Evolutionary conservation across 1,140 invertebrate species (phyloP), one percentile per base, ranked within the genome.

Genomic region (Drosophila baimaii): DNA sequence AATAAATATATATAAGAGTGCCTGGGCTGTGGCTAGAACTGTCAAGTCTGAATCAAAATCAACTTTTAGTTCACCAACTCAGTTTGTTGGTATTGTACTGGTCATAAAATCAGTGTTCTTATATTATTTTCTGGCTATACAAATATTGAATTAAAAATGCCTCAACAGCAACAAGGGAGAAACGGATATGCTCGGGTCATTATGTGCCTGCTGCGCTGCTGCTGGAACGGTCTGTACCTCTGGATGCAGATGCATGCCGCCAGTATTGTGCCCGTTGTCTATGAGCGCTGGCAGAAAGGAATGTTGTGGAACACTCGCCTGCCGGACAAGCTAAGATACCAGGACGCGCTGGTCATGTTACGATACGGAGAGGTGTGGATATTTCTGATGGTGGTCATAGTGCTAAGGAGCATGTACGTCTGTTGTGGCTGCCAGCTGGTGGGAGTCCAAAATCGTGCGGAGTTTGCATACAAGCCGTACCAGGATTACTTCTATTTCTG

Each of bases 221-320:
- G 21, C 0, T 0, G n/a, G 1, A 8, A 1, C 5, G 5, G 2
- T 2, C 5, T 58, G 2, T 81, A 74, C 12, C 63, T 81, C 0
- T 77, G 79, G 79, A 0, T 52, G 2, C 39, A 74, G 63, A 1
- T 81, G 0, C 39, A 63, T 0, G 66, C 62, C 2, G 58, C 73
- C 9, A 35, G 33, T 3, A 0, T 81, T 9, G 9, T 41, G 2
- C 57, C 72, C 6, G 27, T 13, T 0, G 0, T 47, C 7, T 1
- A 35, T 1, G 15, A 12, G 3, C 13, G 21, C 23, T 23, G 23
- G n/a, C 5, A 44, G 5, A 49, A 5, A 2, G 17, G 33, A 6
- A 51, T 21, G 15, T 51, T 51, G 1, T 52, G 17, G 47, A n/a
- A 43, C 5, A 41, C 7, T 0, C n/a, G 31, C 1, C 2, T 29